Evolutionary conservation across 2,888 invertebrate species (phyloP).

Genomic region (Clunio marinus): DNA sequence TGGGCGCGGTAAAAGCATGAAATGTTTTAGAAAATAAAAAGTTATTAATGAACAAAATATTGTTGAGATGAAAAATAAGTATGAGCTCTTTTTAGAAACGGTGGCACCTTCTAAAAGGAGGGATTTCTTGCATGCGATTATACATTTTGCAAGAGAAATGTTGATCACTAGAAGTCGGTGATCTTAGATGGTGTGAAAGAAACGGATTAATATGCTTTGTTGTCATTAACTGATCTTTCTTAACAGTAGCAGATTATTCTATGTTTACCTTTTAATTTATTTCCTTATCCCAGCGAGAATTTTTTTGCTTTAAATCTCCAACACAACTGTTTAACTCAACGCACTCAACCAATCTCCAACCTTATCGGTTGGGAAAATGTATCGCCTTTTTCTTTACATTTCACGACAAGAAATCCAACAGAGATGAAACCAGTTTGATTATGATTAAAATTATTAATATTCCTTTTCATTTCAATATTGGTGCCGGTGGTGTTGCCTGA

Average conservation of each 20-base stretch:
- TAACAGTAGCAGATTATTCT: conserved; percentile 5
- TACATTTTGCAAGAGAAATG: too few species aligned
- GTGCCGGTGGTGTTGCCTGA: conserved; percentile 3
- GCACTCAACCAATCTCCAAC: too few species aligned
- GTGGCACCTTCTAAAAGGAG: neutral
- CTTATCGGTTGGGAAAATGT: neutral
- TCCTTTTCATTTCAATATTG: neutral
- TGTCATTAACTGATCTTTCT: neutral
- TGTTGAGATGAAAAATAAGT: neutral
- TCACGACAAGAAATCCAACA: neutral
- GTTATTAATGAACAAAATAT: neutral
- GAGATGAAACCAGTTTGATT: conserved; percentile 28
- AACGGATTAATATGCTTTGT: neutral
- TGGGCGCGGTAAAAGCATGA: neutral
- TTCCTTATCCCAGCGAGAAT: neutral
- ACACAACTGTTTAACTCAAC: too few species aligned
- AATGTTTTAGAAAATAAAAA: neutral
- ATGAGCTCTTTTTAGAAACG: conserved; percentile 3
- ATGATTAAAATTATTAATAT: conserved; percentile 29
- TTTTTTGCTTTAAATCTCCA: too few species aligned
- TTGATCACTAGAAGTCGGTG: neutral
- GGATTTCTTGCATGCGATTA: too few species aligned
- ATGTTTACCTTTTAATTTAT: conserved; percentile 15
- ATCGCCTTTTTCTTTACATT: neutral
- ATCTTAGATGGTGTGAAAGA: neutral